A percentile compares a stretch with the other conserved stretches of the same genome.
These are phyloP conservation scores for Leptosomus discolor DNA, from an alignment of 2,113 vertebrate species.

Conservation along the genomic window DNA sequence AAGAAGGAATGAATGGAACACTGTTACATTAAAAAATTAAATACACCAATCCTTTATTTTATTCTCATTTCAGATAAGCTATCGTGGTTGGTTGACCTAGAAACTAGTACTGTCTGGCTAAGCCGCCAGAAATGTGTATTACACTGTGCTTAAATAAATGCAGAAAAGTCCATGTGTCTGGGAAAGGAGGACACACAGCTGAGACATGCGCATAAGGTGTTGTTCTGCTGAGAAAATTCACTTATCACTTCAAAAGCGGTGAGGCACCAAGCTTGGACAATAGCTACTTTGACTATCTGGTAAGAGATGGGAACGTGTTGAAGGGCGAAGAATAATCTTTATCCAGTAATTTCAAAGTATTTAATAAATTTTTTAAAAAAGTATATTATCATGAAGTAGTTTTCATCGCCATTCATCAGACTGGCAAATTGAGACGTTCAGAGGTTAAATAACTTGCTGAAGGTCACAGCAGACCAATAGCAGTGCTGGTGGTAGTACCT, in stretches of 20 bases:
- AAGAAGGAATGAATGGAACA: background rate
- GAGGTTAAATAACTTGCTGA: slow-evolving; percentile 32
- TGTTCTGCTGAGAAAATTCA: background rate
- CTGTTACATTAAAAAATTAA: background rate
- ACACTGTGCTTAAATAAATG: background rate
- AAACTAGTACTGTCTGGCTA: background rate
- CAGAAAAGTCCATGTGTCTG: background rate
- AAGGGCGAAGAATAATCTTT: slow-evolving; percentile 19
- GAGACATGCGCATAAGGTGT: background rate
- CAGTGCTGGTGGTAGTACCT: background rate
- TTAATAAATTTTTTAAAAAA: background rate
- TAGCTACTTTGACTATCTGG: background rate
- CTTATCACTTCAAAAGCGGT: background rate
- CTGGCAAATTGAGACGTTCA: background rate
- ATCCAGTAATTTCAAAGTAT: slow-evolving; percentile 17
- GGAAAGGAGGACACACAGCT: background rate
- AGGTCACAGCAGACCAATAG: slow-evolving; percentile 19
- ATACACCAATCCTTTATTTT: background rate
- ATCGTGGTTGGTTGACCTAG: background rate
- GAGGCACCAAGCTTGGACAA: background rate
- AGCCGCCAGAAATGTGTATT: background rate
- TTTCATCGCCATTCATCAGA: slow-evolving; percentile 48
- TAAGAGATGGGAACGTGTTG: background rate
- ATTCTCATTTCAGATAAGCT: background rate
- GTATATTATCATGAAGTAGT: background rate